Conservation (phyloP, 2,888 invertebrate species). For the Hybos culiciformis region DNA sequence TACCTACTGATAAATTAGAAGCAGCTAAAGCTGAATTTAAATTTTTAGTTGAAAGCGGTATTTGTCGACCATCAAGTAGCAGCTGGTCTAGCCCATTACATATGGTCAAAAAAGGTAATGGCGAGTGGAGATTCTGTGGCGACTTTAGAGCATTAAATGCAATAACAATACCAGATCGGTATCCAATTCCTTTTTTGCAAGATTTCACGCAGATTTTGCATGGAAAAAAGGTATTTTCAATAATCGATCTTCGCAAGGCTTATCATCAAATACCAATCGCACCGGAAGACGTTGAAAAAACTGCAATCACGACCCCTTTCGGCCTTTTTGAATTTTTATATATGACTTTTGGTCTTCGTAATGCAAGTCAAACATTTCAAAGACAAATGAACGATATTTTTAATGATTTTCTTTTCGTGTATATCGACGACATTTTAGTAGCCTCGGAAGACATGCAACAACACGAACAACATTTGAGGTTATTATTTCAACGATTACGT, state of each 20-base stretch:
- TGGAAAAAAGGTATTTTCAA: background rate
- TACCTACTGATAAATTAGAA: constrained; percentile 1
- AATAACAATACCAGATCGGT: constrained; percentile 4
- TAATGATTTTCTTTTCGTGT: background rate
- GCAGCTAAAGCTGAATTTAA: background rate
- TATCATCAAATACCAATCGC: background rate
- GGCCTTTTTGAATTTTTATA: background rate
- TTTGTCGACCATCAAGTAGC: no score
- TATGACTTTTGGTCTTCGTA: background rate
- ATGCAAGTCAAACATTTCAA: background rate
- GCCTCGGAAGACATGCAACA: constrained; percentile 1
- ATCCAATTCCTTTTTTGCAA: background rate
- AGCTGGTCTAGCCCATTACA: constrained; percentile 12
- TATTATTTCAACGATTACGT: background rate
- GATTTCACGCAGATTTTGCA: background rate
- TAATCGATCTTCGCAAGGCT: background rate
- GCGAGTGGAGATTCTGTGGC: constrained; percentile 3
- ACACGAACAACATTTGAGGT: background rate
- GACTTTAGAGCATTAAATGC: constrained; percentile 2
- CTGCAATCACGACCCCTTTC: background rate
- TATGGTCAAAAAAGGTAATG: no score
- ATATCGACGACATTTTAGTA: background rate
- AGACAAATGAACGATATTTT: background rate
- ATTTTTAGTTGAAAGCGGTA: constrained; percentile 1
- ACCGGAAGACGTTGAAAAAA: background rate